Conservation (phyloP, 1,140 invertebrate genomes). For the Lasaia peninsularis region DNA sequence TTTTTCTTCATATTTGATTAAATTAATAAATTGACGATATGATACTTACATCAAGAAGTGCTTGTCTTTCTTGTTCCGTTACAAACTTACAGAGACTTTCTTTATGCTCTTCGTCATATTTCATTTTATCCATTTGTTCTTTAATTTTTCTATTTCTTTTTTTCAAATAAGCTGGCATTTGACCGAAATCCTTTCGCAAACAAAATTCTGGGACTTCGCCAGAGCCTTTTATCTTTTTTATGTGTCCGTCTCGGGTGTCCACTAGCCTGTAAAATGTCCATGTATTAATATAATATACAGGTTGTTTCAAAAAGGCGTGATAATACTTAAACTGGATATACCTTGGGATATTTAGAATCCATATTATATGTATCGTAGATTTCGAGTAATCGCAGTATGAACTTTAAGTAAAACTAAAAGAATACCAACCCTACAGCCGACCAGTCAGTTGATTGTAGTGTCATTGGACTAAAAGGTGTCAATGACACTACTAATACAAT, state of each 20-base stretch:
- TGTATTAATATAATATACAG: conserved; percentile 15
- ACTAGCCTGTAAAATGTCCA: conserved; percentile 43
- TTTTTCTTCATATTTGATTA: no score
- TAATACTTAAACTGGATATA: no score
- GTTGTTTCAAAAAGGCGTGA: no score
- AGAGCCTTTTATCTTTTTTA: conserved; percentile 66
- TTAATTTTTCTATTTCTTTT: conserved; percentile 56
- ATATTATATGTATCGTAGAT: no score
- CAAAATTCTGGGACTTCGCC: conserved; percentile 67
- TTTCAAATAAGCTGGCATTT: conserved; percentile 59
- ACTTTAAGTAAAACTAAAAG: no score
- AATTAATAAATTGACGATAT: neutral
- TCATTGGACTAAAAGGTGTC: no score
- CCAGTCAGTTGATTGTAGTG: no score
- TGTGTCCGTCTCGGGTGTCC: conserved; percentile 65
- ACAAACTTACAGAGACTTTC: conserved; percentile 65
- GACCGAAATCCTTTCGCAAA: conserved; percentile 58
- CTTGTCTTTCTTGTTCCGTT: conserved; percentile 48
- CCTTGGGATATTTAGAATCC: no score
- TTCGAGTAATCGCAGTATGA: no score
- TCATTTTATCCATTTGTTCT: conserved; percentile 42
- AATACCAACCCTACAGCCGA: no score
- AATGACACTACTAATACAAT: no score
- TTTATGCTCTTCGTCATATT: conserved; percentile 47
- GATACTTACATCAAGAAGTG: conserved; percentile 46